These are phyloP conservation scores for Amblyopsis hoosieri DNA, from an alignment of 2,797 vertebrate species.

Conservation along the genomic window DNA sequence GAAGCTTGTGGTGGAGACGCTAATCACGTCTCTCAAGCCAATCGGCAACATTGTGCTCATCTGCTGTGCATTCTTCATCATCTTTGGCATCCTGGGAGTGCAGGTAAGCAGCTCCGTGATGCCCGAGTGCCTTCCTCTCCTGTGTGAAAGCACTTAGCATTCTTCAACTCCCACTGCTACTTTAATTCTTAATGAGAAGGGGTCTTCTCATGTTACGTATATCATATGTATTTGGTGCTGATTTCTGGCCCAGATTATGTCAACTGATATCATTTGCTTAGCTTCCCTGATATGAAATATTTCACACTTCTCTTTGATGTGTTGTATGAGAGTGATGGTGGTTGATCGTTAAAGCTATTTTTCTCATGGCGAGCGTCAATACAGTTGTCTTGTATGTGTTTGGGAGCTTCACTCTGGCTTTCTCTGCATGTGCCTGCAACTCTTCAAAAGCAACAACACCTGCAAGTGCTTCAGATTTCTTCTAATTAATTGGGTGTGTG, in stretches of 20 bases:
- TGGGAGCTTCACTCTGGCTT: conserved; percentile 11
- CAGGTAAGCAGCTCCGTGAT: conserved; percentile 79
- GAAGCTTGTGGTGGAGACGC: conserved; percentile 96
- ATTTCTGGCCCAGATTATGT: neutral
- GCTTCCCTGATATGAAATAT: neutral
- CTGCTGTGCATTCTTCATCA: conserved; percentile 98
- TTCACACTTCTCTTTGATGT: conserved; percentile 29
- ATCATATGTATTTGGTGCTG: neutral
- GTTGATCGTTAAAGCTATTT: conserved; percentile 31
- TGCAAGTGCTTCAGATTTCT: conserved; percentile 9
- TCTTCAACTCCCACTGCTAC: too few relatives aligned
- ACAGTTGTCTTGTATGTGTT: conserved; percentile 2
- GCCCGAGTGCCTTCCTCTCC: neutral
- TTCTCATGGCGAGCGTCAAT: conserved; percentile 7
- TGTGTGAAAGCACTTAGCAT: too few relatives aligned
- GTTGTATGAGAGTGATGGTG: conserved; percentile 5
- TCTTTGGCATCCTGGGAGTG: conserved; percentile 97
- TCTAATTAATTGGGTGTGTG: neutral
- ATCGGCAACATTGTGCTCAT: conserved; percentile 98
- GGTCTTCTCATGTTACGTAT: neutral
- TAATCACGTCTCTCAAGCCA: conserved; percentile 97
- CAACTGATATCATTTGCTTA: conserved; percentile 9
- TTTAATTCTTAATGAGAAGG: too few relatives aligned
- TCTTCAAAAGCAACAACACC: conserved; percentile 1
- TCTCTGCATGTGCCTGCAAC: neutral